These are phyloP conservation scores for Syngnathus typhle DNA, from an alignment of 2,113 vertebrate species.

Conservation along the genomic window DNA sequence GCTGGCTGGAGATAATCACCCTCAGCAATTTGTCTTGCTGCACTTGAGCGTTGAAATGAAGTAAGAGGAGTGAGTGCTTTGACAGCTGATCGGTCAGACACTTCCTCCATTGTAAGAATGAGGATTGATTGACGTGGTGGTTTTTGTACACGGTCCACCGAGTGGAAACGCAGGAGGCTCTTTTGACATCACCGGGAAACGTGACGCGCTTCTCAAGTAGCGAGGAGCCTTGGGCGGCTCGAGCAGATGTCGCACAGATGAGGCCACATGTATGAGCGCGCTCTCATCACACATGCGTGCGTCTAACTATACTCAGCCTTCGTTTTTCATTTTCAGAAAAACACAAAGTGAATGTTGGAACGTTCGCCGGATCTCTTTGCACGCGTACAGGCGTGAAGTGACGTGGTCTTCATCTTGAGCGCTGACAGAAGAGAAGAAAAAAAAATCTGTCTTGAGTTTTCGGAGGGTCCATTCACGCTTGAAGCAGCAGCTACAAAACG, in stretches of 20 bases:
- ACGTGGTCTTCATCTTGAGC: slow-evolving; percentile 19
- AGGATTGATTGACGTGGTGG: slow-evolving; percentile 56
- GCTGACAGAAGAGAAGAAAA: slow-evolving; percentile 19
- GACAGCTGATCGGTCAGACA: slow-evolving; percentile 49
- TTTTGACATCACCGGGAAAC: slow-evolving; percentile 70
- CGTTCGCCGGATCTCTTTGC: slow-evolving; percentile 9
- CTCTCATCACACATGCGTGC: slow-evolving; percentile 2
- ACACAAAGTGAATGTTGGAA: slow-evolving; percentile 8
- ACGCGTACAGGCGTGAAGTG: slow-evolving; percentile 21
- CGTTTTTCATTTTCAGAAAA: slow-evolving; percentile 44
- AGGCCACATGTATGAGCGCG: slow-evolving; percentile 24
- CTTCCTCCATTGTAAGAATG: slow-evolving; percentile 52
- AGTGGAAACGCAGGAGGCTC: slow-evolving; percentile 59
- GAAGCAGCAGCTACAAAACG: slow-evolving; percentile 1
- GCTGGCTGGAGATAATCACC: slow-evolving; percentile 4
- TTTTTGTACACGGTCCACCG: slow-evolving; percentile 55
- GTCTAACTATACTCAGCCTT: slow-evolving; percentile 24
- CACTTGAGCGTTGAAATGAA: slow-evolving; percentile 17
- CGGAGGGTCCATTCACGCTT: slow-evolving; percentile 10
- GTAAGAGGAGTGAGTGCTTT: slow-evolving; percentile 31
- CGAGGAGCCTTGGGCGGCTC: slow-evolving; percentile 61
- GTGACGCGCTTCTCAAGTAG: slow-evolving; percentile 70
- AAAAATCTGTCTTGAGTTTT: slow-evolving; percentile 12
- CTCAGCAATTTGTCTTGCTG: slow-evolving; percentile 4
- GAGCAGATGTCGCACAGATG: slow-evolving; percentile 67